Percentiles rank a stretch among this genome's conserved stretches.
phyloP scores from a whole-genome alignment of 1,140 invertebrate species.

The Oscheius sp. region DNA sequence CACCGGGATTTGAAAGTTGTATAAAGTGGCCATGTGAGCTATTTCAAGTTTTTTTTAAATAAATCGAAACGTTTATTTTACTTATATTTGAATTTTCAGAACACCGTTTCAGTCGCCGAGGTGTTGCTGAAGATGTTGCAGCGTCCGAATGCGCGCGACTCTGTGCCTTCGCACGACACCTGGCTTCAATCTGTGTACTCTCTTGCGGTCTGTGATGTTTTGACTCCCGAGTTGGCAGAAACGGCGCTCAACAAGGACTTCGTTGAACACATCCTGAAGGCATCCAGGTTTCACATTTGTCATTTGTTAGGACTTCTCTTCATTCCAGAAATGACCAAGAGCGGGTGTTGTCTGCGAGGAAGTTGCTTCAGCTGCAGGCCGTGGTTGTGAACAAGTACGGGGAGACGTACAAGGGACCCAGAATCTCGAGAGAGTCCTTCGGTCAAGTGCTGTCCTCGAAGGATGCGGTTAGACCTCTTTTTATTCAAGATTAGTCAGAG shows the following conservation, averaged over 20 bases:
- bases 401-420: not conserved
- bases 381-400: not conserved
- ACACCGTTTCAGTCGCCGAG: not conserved
- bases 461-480: not conserved
- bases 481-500: not conserved
- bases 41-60: too few species aligned
- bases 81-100: not conserved
- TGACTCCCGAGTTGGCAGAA: not conserved
- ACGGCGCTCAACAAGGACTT: slow-evolving; percentile 5
- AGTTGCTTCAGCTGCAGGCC: not conserved
- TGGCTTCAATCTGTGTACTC: not conserved
- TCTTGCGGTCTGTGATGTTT: not conserved
- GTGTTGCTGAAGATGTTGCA: not conserved
- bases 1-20: too few species aligned
- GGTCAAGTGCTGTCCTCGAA: not conserved
- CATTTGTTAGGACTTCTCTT: not conserved
- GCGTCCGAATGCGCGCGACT: not conserved
- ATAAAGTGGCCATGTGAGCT: too few species aligned
- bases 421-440: slow-evolving; percentile 3
- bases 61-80: too few species aligned
- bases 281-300: not conserved
- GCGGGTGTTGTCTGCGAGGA: not conserved
- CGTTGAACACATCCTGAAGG: not conserved
- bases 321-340: not conserved
- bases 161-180: not conserved